Conservation (phyloP, 2,888 invertebrate species). For the Girardia tigrina region DNA sequence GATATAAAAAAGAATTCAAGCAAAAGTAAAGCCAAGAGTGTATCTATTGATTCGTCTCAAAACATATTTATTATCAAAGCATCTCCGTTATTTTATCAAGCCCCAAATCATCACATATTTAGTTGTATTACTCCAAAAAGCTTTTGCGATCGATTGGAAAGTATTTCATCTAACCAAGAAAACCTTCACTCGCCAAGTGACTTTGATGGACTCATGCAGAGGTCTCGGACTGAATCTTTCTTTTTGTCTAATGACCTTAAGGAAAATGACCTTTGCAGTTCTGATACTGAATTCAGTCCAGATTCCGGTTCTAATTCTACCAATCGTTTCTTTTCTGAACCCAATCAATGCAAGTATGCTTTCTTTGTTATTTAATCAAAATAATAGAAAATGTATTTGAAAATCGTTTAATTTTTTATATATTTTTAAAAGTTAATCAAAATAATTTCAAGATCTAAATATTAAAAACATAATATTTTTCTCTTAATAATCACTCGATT, state of each 20-base stretch:
- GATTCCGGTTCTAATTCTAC: not conserved
- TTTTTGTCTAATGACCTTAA: not conserved
- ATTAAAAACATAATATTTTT: too few species aligned
- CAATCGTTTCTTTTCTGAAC: not conserved
- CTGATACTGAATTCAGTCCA: not conserved
- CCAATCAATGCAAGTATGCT: not conserved
- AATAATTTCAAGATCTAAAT: too few species aligned
- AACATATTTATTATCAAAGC: conserved; percentile 8
- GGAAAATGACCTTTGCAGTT: not conserved
- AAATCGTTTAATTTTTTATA: too few species aligned
- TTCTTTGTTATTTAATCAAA: too few species aligned
- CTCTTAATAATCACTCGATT: too few species aligned
- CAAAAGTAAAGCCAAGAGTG: not conserved
- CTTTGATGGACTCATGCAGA: conserved; percentile 2
- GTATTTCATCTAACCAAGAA: not conserved
- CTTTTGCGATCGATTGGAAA: conserved; percentile 14
- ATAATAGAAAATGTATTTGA: too few species aligned
- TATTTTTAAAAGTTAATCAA: too few species aligned
- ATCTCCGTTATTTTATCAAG: conserved; percentile 5
- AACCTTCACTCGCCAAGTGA: conserved; percentile 4
- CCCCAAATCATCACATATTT: conserved; percentile 1
- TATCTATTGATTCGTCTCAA: not conserved
- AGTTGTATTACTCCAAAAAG: not conserved
- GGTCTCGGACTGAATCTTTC: not conserved
- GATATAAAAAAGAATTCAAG: not conserved